phyloP scores from a whole-genome alignment of 2,113 vertebrate genomes.

The Carassius gibelio region DNA sequence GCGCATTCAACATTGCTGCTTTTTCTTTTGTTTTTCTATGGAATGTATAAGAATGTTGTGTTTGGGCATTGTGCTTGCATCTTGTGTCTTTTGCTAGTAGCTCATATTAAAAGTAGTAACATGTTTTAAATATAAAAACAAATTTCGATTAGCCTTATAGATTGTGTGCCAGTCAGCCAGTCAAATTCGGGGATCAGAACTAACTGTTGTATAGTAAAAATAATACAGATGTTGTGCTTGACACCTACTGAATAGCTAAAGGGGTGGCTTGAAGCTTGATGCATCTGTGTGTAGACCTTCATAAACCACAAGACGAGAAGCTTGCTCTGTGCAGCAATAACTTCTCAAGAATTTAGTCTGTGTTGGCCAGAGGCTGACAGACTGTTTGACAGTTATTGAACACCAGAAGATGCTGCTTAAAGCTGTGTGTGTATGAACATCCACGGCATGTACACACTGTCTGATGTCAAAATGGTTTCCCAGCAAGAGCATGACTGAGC shows the following conservation, averaged over 20 bases:
- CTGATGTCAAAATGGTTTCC: constrained; percentile 18
- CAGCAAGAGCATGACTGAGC: background rate
- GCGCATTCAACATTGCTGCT: background rate
- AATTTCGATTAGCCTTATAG: background rate
- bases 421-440: constrained; percentile 1
- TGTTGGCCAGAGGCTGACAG: constrained; percentile 5
- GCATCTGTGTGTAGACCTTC: background rate
- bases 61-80: too few species aligned
- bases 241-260: background rate
- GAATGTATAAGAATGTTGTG: background rate
- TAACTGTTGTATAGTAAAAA: background rate
- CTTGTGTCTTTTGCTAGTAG: too few species aligned
- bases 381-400: constrained; percentile 23
- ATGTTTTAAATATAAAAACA: background rate
- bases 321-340: background rate
- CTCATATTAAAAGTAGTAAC: background rate
- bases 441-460: background rate
- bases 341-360: constrained; percentile 19
- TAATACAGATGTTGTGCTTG: background rate
- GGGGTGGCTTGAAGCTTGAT: background rate
- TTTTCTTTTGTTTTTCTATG: background rate
- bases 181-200: background rate
- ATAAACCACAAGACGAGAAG: background rate
- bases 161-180: background rate
- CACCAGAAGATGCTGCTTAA: background rate